A percentile compares a stretch with the other conserved stretches of the same genome.
Evolutionary conservation across 2,113 vertebrate genomes (phyloP).

Genomic region (Gallinago undulata): DNA sequence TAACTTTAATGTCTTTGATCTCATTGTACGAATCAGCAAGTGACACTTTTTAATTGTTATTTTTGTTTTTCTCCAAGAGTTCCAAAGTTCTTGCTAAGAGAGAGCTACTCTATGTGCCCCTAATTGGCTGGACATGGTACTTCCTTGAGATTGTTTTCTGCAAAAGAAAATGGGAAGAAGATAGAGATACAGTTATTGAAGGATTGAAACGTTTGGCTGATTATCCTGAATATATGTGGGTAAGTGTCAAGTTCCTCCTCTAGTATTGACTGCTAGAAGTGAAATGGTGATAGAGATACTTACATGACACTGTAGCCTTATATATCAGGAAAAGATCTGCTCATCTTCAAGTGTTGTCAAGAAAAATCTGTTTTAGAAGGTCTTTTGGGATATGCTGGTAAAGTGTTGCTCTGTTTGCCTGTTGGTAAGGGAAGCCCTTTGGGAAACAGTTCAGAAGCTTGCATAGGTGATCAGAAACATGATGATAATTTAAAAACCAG

Average conservation of each 20-base stretch:
- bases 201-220: conserved; percentile 84
- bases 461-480: not conserved
- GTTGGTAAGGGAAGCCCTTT: not conserved
- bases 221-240: conserved; percentile 98
- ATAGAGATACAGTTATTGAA: conserved; percentile 85
- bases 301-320: not conserved
- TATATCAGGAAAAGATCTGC: not conserved
- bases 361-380: not conserved
- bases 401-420: not conserved
- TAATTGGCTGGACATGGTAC: conserved; percentile 99
- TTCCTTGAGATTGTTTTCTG: conserved; percentile 99
- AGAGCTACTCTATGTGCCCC: conserved; percentile 92
- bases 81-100: conserved; percentile 97
- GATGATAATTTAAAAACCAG: not conserved
- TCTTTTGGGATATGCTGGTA: not conserved
- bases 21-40: not conserved
- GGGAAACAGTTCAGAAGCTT: not conserved
- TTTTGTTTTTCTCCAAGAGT: conserved; percentile 76
- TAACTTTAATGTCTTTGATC: not conserved
- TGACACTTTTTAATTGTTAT: not conserved
- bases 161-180: conserved; percentile 97
- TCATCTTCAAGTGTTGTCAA: not conserved
- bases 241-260: conserved; percentile 70
- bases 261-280: not conserved
- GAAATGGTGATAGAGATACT: not conserved